These are phyloP conservation scores for Pandemis cinnamomeana DNA, from an alignment of 2,888 invertebrate species.

Conservation along the genomic window DNA sequence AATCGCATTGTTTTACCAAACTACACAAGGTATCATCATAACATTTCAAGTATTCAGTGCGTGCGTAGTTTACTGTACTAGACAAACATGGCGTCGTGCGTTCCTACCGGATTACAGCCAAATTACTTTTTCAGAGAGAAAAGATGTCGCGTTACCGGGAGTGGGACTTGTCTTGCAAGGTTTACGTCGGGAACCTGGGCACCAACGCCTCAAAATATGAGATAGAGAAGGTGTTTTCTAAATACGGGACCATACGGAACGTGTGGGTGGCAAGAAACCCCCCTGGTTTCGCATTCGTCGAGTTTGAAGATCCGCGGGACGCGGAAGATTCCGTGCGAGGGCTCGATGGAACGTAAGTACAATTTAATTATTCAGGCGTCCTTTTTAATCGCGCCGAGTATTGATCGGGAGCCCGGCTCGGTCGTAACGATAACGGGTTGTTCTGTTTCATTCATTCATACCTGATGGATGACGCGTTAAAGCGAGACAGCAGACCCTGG, in stretches of 20 bases:
- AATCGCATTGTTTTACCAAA: background rate
- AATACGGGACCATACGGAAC: constrained; percentile 94
- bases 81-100: constrained; percentile 57
- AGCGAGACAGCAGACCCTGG: constrained; percentile 36
- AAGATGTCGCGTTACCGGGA: constrained; percentile 89
- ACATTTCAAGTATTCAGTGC: constrained; percentile 3
- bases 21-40: constrained; percentile 6
- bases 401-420: constrained; percentile 3
- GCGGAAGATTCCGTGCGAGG: constrained; percentile 94
- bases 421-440: constrained; percentile 2
- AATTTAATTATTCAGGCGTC: constrained; percentile 9
- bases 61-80: constrained; percentile 10
- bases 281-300: constrained; percentile 96
- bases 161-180: constrained; percentile 95
- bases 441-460: constrained; percentile 39
- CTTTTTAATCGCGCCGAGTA: constrained; percentile 12
- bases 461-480: constrained; percentile 28
- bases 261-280: constrained; percentile 98
- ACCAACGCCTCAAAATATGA: constrained; percentile 96
- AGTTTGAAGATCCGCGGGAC: constrained; percentile 94
- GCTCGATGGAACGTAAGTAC: constrained; percentile 88
- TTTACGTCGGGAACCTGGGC: constrained; percentile 96
- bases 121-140: constrained; percentile 55
- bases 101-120: constrained; percentile 39
- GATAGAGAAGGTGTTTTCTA: constrained; percentile 93